These are phyloP conservation scores for Lepilemur septentrionalis DNA, from an alignment of 2,797 vertebrate genomes.

Conservation along the genomic window DNA sequence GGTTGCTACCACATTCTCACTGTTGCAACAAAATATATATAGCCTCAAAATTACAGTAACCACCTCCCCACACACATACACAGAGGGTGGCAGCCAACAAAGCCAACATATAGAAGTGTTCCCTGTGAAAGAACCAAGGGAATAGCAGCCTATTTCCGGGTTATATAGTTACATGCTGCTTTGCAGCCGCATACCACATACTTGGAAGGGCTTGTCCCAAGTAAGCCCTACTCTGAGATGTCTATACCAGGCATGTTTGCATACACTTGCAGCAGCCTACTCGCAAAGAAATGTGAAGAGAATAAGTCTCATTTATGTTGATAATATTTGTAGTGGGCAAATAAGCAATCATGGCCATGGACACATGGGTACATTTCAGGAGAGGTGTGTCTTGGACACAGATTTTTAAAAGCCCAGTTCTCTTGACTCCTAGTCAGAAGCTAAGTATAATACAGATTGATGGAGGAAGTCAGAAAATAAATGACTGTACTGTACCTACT, in stretches of 20 bases:
- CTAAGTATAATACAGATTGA: not conserved
- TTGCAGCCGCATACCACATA: not conserved
- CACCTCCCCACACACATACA: not conserved
- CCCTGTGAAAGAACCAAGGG: not conserved
- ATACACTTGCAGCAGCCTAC: not conserved
- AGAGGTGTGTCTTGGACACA: not conserved
- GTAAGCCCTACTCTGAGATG: not conserved
- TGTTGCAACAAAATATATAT: not conserved
- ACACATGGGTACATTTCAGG: not conserved
- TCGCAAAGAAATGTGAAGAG: not conserved
- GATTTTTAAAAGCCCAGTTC: constrained; percentile 17
- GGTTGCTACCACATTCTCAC: not conserved
- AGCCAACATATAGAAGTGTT: not conserved
- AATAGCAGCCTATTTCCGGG: not conserved
- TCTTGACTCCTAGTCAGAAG: constrained; percentile 12
- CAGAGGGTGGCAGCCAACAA: not conserved
- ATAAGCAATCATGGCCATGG: not conserved
- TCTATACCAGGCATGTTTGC: not conserved
- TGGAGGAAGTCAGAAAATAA: not conserved
- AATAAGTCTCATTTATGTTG: constrained; percentile 6
- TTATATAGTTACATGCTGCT: not conserved
- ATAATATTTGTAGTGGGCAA: not conserved
- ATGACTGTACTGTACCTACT: not conserved
- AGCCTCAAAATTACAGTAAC: not conserved
- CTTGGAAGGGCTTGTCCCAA: not conserved